Base-by-base conservation (phyloP, 2,888 invertebrate species). In the Chloroclystis v-ata region DNA sequence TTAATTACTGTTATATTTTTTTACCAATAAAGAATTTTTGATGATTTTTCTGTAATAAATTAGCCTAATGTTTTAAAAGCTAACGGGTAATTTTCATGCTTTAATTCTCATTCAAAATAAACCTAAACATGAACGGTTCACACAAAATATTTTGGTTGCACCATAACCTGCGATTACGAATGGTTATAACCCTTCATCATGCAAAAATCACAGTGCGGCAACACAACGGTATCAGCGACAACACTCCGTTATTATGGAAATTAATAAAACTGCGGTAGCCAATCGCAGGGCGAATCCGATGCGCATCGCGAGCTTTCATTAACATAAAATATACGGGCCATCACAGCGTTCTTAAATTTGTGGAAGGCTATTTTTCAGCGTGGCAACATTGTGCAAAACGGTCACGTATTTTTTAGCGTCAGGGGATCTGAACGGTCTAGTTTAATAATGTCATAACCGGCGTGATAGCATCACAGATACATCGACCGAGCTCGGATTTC, bases 281-380 rank as follows among this genome's bases (percentile, higher is more conserved):
- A 73, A 82, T 82, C 78, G 77, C 57, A 61, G 47, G 29, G 43
- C 28, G 73, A 75, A 83, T 81, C 78, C 72, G 78, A 82, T 82
- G 83, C 82, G 80, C 84, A 82, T 80, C 72, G 74, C 77, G 82
- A 83, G 73, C 75, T 72, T 79, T 83, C 82, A 83, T 86, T 87
- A 84, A 59, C 84, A 85, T 86, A 86, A 87, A 84, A 83, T 86
- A 86, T 85, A 81, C 83, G 75, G 66, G 69, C 82, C 82, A 84
- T 85, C 86, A 85, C 82, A 59, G 76, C 75, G 80, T 73, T 72
- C 79, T 81, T 78, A 83, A 84, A 85, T 82, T 83, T 81, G 80
- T 78, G 78, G 80, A 73, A 70, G 77, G 77, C 70, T 73, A 78
- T 78, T 78, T 83, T 84, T 82, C 76, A 80, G 70, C 77, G 63